Evolutionary conservation across 2,888 invertebrate species (phyloP), one percentile per base, ranked within the genome.

Genomic region (Onthophagus sagittarius): DNA sequence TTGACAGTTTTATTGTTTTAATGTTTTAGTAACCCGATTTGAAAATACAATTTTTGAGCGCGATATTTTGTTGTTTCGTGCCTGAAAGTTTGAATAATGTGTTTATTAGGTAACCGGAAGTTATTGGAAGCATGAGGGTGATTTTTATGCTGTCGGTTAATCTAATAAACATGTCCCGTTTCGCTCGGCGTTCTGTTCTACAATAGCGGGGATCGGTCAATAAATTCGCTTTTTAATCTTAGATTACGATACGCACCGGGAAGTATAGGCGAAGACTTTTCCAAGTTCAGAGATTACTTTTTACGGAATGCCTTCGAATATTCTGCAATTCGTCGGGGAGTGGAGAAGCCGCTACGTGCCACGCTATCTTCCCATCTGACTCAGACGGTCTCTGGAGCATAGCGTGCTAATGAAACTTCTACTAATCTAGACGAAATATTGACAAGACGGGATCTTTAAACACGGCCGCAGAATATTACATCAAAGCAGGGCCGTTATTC

Each of bases 161-260:
- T 9, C 39, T 53, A 53, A 53, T 53, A 53, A 53, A 53, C 39
- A 53, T 11, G 39, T 53, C 39, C 39, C 39, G 67, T 67, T 15
- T 23, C 31, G 23, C 67, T 32, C 67, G 9, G 67, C 15, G 67
- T 23, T 32, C 65, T 1, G 67, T 23, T 32, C 2, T 23, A 23
- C 23, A 23, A 23, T 23, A 53, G 23, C 0, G 13, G 67, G 23
- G 32, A 32, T 23, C 67, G 32, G 67, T 67, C 67, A 23, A 67
- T 67, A 67, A 67, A 67, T 67, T 67, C 67, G 31, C 67, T 67
- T 67, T 67, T 67, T 67, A 67, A 67, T 67, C 67, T 67, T 67
- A 67, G 67, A 67, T 67, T 23, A 67, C 67, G 67, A 53, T 53
- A 53, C 39, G 39, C 39, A 53, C 39, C 39, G 39, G n/a, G n/a